These are phyloP conservation scores for Acleris literana DNA, from an alignment of 2,888 invertebrate species.

Conservation along the genomic window DNA sequence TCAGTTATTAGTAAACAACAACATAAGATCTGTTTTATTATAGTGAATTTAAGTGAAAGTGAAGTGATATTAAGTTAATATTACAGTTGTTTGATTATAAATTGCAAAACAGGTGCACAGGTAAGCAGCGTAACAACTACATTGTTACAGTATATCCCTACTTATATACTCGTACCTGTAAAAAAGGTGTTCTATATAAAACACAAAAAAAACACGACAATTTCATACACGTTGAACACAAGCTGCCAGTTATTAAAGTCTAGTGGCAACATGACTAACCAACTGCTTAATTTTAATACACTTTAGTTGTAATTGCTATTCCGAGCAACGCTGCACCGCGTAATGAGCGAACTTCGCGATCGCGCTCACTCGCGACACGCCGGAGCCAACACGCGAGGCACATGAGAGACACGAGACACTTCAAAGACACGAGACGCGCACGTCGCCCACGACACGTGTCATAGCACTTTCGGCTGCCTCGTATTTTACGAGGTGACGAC, in stretches of 20 bases:
- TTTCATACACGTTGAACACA: background rate
- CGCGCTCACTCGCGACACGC: background rate
- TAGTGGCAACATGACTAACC: slow-evolving; percentile 4
- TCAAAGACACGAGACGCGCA: background rate
- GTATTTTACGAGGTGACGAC: slow-evolving; percentile 21
- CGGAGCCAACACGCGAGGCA: background rate
- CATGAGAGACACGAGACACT: too few relatives aligned
- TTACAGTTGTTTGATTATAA: too few relatives aligned
- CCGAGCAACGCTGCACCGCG: slow-evolving; percentile 3
- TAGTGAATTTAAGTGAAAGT: too few relatives aligned
- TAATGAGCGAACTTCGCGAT: slow-evolving; percentile 9
- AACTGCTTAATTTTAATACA: slow-evolving; percentile 12
- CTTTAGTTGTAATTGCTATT: slow-evolving; percentile 4
- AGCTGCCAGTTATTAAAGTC: slow-evolving; percentile 7
- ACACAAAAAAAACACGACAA: too few relatives aligned
- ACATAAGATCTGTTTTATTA: too few relatives aligned
- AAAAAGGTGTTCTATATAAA: too few relatives aligned
- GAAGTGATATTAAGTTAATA: too few relatives aligned
- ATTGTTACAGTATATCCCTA: too few relatives aligned
- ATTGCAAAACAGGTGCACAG: too few relatives aligned
- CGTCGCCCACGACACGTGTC: slow-evolving; percentile 22
- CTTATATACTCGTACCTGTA: too few relatives aligned
- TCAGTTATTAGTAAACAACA: too few relatives aligned
- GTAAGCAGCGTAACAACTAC: too few relatives aligned
- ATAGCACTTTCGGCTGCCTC: slow-evolving; percentile 19